A percentile compares a stretch with the other conserved stretches of the same genome.
Evolutionary conservation across 2,113 vertebrate genomes (phyloP).

Genomic region (Bambusicola thoracicus): DNA sequence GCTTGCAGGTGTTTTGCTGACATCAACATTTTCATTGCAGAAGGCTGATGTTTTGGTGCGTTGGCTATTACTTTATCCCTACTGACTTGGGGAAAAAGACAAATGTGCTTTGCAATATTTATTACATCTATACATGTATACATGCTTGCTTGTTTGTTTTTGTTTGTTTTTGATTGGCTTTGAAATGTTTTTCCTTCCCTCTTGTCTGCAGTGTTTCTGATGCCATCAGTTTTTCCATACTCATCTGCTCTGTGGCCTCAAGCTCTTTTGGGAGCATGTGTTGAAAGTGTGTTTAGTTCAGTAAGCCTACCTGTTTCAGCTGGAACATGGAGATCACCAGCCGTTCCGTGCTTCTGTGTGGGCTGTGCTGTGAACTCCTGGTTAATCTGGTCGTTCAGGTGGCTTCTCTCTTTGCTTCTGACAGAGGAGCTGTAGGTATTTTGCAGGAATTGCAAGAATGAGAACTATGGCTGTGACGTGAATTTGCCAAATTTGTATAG

Average conservation of each 20-base stretch:
- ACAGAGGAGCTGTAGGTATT: not conserved
- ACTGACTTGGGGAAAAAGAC: constrained; percentile 60
- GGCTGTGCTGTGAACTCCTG: not conserved
- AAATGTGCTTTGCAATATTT: constrained; percentile 79
- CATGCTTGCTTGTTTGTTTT: constrained; percentile 7
- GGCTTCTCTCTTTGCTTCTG: not conserved
- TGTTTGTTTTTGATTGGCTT: constrained; percentile 38
- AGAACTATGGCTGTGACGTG: constrained; percentile 25
- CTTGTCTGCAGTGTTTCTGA: constrained; percentile 48
- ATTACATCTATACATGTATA: constrained; percentile 70
- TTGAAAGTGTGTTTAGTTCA: constrained; percentile 5
- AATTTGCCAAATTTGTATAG: constrained; percentile 36
- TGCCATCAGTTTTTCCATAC: constrained; percentile 26
- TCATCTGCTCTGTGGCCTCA: constrained; percentile 16
- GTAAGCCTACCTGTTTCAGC: not conserved
- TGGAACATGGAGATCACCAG: not conserved
- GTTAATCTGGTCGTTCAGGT: not conserved
- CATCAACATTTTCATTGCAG: constrained; percentile 43
- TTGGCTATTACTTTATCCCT: constrained; percentile 72
- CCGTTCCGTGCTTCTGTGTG: not conserved
- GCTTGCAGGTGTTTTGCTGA: constrained; percentile 74
- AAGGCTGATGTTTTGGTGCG: constrained; percentile 72
- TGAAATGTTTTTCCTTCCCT: constrained; percentile 47
- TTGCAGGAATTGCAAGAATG: constrained; percentile 1
- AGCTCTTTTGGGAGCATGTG: constrained; percentile 38